A percentile compares a stretch with the other conserved stretches of the same genome.
Evolutionary conservation across 2,888 invertebrate species (phyloP).

Genomic region (Idaea straminata): DNA sequence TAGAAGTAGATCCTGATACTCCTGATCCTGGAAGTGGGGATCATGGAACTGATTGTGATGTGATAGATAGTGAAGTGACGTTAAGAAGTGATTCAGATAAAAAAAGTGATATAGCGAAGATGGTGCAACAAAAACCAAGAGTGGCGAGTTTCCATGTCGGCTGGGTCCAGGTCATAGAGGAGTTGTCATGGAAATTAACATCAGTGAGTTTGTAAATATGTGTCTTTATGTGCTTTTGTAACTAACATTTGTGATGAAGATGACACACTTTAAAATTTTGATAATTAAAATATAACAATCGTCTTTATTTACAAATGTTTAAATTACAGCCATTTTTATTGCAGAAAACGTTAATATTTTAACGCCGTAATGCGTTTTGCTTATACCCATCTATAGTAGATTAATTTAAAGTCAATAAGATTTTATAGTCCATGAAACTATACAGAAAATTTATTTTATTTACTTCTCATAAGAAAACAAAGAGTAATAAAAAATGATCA

Average conservation of each 20-base stretch:
- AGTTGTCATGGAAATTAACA: slow-evolving; percentile 55
- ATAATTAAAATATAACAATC: background rate
- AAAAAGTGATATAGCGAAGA: slow-evolving; percentile 3
- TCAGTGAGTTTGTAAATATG: slow-evolving; percentile 46
- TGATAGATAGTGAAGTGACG: slow-evolving; percentile 25
- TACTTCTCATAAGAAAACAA: no score
- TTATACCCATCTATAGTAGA: no score
- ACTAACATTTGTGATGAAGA: slow-evolving; percentile 17
- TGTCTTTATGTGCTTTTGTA: slow-evolving; percentile 9
- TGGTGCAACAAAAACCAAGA: slow-evolving; percentile 30
- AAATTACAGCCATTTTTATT: no score
- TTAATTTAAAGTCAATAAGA: no score
- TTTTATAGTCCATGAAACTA: no score
- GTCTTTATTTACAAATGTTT: slow-evolving; percentile 2
- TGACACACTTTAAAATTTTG: background rate
- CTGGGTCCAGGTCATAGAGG: slow-evolving; percentile 67
- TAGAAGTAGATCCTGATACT: slow-evolving; percentile 11
- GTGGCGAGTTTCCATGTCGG: slow-evolving; percentile 47
- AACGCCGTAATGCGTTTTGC: no score
- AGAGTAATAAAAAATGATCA: no score
- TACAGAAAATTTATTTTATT: no score
- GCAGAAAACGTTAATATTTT: no score
- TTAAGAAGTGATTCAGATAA: slow-evolving; percentile 17
- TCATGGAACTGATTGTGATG: slow-evolving; percentile 29
- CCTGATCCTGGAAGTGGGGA: background rate